phyloP scores from a whole-genome alignment of 2,113 vertebrate genomes.

The Turdus rufiventris region DNA sequence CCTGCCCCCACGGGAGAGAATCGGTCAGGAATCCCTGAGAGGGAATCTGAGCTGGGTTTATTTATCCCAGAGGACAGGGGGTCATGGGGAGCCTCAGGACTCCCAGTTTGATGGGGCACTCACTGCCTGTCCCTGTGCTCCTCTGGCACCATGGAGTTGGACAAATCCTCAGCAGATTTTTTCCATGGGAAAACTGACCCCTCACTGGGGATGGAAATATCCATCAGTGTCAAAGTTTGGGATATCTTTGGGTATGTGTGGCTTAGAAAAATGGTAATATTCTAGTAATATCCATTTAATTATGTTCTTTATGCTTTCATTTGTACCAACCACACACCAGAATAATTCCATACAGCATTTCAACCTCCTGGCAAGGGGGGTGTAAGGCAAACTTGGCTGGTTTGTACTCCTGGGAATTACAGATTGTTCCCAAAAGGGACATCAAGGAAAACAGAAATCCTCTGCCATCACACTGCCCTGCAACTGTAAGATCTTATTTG shows the following conservation, averaged over 20 bases:
- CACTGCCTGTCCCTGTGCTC: background rate
- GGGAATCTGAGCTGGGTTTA: background rate
- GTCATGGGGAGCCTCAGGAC: background rate
- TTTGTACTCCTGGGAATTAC: background rate
- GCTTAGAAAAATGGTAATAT: background rate
- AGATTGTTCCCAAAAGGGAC: background rate
- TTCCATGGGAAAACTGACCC: background rate
- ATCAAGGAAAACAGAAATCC: background rate
- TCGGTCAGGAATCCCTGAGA: background rate
- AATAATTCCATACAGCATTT: background rate
- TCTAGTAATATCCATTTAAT: background rate
- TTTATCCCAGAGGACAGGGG: background rate
- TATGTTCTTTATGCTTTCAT: background rate
- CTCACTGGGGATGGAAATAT: background rate
- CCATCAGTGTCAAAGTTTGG: background rate
- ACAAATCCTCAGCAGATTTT: background rate
- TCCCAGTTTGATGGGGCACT: fast-evolving
- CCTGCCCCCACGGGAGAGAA: background rate
- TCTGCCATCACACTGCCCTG: background rate
- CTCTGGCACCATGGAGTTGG: background rate
- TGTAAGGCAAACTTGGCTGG: background rate
- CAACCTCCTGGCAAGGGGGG: background rate
- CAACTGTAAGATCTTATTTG: fast-evolving
- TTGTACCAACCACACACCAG: background rate
- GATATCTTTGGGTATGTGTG: background rate